phyloP scores from a whole-genome alignment of 2,888 invertebrate species.

The Strigamia crassipes region DNA sequence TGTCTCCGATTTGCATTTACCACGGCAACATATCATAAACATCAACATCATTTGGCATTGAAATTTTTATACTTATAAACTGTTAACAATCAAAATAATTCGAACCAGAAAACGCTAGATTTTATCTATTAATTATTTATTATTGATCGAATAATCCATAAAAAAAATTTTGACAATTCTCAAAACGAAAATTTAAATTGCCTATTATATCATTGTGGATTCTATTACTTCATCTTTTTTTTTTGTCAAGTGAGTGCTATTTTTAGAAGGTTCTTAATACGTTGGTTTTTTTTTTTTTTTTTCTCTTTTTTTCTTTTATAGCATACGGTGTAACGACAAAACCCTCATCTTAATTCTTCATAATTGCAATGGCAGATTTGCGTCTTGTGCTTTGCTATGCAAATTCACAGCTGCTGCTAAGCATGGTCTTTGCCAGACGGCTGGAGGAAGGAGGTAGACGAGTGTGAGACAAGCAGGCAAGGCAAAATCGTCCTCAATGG shows the following conservation, averaged over 20 bases:
- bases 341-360: background rate
- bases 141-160: too few species aligned
- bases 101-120: too few species aligned
- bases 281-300: background rate
- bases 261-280: background rate
- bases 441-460: background rate
- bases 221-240: background rate
- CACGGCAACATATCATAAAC: too few species aligned
- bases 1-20: too few species aligned
- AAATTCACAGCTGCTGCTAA: background rate
- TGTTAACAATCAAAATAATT: too few species aligned
- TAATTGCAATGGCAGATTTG: background rate
- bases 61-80: too few species aligned
- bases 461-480: background rate
- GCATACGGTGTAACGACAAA: background rate
- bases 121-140: too few species aligned
- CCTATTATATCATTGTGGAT: too few species aligned
- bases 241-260: background rate
- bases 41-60: too few species aligned
- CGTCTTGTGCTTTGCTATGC: background rate
- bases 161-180: too few species aligned
- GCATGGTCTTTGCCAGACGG: background rate
- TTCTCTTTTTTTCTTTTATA: background rate
- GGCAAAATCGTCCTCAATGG: background rate
- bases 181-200: too few species aligned